Percentiles rank a stretch among this genome's conserved stretches.
These are phyloP conservation scores for Lamellibrachia columna DNA, from an alignment of 2,888 invertebrate genomes.

Conservation along the genomic window DNA sequence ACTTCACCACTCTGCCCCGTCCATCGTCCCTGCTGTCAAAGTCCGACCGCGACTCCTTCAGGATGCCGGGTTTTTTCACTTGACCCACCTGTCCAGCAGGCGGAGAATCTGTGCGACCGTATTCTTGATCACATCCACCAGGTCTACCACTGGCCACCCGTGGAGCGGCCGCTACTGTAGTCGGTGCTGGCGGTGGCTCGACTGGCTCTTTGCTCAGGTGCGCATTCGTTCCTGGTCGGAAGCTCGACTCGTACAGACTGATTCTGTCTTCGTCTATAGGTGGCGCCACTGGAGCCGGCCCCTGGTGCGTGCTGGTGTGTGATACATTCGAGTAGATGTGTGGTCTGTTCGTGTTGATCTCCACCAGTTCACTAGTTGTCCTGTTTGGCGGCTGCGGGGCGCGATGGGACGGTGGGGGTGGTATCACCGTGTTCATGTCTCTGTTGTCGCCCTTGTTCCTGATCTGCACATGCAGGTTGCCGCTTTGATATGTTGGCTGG, in stretches of 20 bases:
- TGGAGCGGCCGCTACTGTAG: background rate
- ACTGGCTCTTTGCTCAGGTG: slow-evolving; percentile 90
- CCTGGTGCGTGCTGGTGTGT: slow-evolving; percentile 25
- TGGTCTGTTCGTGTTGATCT: slow-evolving; percentile 41
- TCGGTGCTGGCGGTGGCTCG: slow-evolving; percentile 56
- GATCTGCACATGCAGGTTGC: background rate
- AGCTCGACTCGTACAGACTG: slow-evolving; percentile 74
- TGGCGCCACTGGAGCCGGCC: slow-evolving; percentile 34
- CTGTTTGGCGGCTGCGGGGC: slow-evolving; percentile 42
- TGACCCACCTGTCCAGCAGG: background rate
- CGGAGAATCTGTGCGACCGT: background rate
- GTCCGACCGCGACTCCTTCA: background rate
- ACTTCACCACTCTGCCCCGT: background rate
- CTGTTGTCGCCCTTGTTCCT: background rate
- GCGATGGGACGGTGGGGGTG: slow-evolving; percentile 49
- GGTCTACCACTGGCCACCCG: background rate
- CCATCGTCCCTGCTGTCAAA: background rate
- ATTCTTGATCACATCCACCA: background rate
- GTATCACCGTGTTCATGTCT: slow-evolving; percentile 29
- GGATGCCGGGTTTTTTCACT: background rate
- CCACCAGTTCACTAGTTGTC: slow-evolving; percentile 49
- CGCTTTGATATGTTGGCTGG: background rate
- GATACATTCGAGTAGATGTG: slow-evolving; percentile 60
- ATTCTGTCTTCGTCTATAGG: slow-evolving; percentile 37
- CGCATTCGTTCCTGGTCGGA: slow-evolving; percentile 85